These are phyloP conservation scores for Ctenodactylus gundi DNA, from an alignment of 2,113 vertebrate species.

Conservation along the genomic window DNA sequence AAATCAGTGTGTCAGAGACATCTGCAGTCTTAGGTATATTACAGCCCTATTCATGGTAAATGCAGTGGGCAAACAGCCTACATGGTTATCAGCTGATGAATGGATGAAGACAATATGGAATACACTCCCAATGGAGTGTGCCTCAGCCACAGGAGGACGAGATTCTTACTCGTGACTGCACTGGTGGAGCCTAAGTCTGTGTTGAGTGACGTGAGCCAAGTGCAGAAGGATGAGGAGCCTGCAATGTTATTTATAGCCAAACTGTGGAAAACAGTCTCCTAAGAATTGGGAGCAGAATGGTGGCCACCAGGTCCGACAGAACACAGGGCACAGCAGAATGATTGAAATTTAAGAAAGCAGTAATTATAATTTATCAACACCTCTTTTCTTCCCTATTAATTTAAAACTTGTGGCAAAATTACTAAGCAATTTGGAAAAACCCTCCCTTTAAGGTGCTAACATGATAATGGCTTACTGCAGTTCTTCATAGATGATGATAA, in stretches of 20 bases:
- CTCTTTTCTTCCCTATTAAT: background rate
- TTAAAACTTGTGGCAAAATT: conserved; percentile 9
- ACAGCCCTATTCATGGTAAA: background rate
- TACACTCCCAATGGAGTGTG: too few relatives aligned
- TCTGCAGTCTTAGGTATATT: background rate
- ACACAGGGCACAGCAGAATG: background rate
- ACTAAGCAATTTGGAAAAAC: too few relatives aligned
- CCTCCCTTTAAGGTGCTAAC: background rate
- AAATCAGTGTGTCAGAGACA: background rate
- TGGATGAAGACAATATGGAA: too few relatives aligned
- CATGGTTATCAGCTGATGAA: background rate
- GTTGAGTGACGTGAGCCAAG: background rate
- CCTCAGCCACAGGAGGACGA: too few relatives aligned
- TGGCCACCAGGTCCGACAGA: too few relatives aligned
- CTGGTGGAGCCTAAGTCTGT: background rate
- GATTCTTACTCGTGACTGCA: background rate
- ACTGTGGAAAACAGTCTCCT: background rate
- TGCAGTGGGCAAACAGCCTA: background rate
- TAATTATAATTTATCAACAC: background rate
- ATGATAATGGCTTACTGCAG: background rate
- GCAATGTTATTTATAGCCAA: background rate
- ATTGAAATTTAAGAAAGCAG: background rate
- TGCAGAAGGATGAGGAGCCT: background rate
- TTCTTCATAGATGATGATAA: background rate
- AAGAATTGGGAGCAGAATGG: background rate